phyloP scores from a whole-genome alignment of 2,113 vertebrate genomes.

The Pyxicephalus adspersus region DNA sequence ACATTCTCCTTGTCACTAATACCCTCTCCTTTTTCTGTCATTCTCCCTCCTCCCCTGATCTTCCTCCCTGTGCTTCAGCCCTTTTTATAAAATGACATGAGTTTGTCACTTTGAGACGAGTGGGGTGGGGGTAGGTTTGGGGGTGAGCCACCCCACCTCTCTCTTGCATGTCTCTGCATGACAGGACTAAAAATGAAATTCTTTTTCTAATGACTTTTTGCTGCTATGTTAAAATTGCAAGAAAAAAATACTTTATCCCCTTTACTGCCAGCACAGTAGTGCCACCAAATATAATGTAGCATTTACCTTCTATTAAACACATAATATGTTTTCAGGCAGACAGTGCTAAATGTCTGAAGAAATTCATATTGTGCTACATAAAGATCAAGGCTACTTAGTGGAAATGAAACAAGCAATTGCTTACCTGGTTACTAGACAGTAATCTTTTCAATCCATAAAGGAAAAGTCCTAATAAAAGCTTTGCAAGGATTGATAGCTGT shows the following conservation, averaged over 20 bases:
- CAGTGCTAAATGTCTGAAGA: neutral
- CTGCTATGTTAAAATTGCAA: slow-evolving; percentile 39
- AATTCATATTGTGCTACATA: neutral
- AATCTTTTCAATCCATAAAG: neutral
- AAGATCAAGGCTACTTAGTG: neutral
- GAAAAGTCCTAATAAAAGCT: too few relatives aligned
- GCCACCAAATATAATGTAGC: neutral
- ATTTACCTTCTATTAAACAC: neutral
- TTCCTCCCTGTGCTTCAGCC: slow-evolving; percentile 44
- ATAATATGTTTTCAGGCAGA: neutral
- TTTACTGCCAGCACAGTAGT: slow-evolving; percentile 3
- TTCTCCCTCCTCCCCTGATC: slow-evolving; percentile 41
- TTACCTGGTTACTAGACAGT: neutral
- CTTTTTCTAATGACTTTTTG: slow-evolving; percentile 37
- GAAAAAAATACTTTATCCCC: slow-evolving; percentile 4
- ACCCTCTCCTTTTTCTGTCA: slow-evolving; percentile 31
- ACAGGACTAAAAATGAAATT: slow-evolving; percentile 25
- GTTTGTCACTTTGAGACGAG: slow-evolving; percentile 54
- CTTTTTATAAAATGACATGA: slow-evolving; percentile 53
- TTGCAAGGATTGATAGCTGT: too few relatives aligned
- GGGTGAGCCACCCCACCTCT: slow-evolving; percentile 33
- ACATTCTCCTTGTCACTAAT: slow-evolving; percentile 24
- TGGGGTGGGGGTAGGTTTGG: slow-evolving; percentile 42
- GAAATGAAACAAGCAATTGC: neutral
- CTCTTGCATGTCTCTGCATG: slow-evolving; percentile 50